Conservation (phyloP, 2,113 vertebrate genomes). For the Phoenicopterus ruber region DNA sequence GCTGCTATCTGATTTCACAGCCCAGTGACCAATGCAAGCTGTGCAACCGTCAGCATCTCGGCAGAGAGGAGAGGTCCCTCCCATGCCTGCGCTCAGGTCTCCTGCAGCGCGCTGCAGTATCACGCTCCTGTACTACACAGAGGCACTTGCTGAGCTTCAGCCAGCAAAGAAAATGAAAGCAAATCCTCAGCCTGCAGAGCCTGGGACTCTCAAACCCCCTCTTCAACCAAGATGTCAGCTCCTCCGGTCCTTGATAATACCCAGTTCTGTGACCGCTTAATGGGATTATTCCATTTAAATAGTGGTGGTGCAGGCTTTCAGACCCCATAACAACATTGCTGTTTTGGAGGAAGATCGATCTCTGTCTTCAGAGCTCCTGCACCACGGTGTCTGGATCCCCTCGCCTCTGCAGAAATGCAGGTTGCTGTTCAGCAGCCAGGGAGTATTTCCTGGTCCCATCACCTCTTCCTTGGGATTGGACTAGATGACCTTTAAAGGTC, state of each 20-base stretch:
- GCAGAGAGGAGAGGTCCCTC: neutral
- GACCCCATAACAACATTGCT: neutral
- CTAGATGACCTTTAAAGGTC: neutral
- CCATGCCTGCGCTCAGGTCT: neutral
- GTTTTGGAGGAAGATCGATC: neutral
- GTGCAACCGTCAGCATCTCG: neutral
- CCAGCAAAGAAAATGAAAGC: neutral
- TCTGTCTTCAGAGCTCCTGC: neutral
- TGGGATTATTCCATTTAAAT: neutral
- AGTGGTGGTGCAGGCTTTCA: neutral
- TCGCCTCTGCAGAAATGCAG: neutral
- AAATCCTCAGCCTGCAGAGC: neutral
- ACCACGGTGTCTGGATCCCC: neutral
- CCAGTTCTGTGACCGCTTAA: neutral
- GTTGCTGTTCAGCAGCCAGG: neutral
- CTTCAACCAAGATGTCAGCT: neutral
- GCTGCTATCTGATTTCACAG: neutral
- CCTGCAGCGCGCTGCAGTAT: neutral
- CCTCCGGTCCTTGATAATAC: neutral
- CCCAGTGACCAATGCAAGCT: neutral
- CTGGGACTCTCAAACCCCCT: neutral
- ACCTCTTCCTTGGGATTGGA: neutral
- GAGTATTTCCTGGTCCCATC: neutral
- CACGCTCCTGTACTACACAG: neutral
- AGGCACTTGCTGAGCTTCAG: neutral